Conservation (phyloP, 2,888 invertebrate genomes). For the Papilio protenor region DNA sequence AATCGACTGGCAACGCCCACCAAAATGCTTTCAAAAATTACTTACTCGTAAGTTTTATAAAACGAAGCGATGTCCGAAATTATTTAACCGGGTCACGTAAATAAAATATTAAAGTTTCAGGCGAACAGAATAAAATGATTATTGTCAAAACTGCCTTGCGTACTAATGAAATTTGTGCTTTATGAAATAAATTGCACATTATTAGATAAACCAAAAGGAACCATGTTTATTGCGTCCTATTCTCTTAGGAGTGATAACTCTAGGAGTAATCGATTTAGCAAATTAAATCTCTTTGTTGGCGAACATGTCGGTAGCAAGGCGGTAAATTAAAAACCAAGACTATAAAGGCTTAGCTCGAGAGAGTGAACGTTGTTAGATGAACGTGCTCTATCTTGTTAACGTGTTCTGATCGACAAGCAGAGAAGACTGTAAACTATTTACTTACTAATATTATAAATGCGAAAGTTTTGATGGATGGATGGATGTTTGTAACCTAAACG, state of each 20-base stretch:
- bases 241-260: neutral
- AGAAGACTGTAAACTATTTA: neutral
- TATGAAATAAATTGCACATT: neutral
- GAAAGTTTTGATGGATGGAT: no score
- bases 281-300: constrained; percentile 18
- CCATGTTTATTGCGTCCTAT: neutral
- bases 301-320: constrained; percentile 9
- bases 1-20: no score
- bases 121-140: neutral
- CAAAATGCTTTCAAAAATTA: no score
- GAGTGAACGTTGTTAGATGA: neutral
- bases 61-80: neutral
- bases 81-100: constrained; percentile 7
- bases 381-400: constrained; percentile 10
- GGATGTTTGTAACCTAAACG: no score
- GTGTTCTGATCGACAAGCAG: neutral
- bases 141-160: neutral
- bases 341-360: neutral
- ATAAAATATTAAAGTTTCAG: constrained; percentile 3
- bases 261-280: constrained; percentile 13
- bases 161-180: neutral
- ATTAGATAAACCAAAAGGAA: neutral
- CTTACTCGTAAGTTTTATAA: neutral
- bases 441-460: no score
- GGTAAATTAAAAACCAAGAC: constrained; percentile 20